These are phyloP conservation scores for Polymixis lichenea DNA, from an alignment of 2,888 invertebrate species.

Conservation along the genomic window DNA sequence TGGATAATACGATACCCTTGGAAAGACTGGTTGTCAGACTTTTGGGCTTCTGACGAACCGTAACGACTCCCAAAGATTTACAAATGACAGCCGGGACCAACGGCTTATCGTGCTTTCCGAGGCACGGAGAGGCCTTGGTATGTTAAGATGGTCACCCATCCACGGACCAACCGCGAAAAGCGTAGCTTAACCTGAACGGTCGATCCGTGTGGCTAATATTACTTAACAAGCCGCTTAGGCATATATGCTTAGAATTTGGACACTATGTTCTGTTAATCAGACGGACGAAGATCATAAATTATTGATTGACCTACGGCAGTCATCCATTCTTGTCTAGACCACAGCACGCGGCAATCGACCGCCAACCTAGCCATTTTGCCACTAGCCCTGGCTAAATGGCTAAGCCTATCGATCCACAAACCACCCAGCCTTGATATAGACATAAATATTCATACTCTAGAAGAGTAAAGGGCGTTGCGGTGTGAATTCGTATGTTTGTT, in stretches of 20 bases:
- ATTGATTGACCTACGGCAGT: not conserved
- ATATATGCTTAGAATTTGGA: not conserved
- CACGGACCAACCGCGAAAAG: too few relatives aligned
- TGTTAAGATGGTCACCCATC: too few relatives aligned
- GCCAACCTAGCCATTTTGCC: conserved; percentile 1
- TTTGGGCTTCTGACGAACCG: too few relatives aligned
- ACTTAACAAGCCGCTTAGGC: too few relatives aligned
- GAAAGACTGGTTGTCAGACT: too few relatives aligned
- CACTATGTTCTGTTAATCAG: not conserved
- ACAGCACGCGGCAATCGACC: not conserved
- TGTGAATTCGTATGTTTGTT: conserved; percentile 68
- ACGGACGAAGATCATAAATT: not conserved
- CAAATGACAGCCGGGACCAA: too few relatives aligned
- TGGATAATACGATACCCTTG: too few relatives aligned
- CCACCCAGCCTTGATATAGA: conserved; percentile 21
- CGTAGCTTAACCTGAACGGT: too few relatives aligned
- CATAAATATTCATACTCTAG: conserved; percentile 52
- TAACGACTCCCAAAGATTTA: too few relatives aligned
- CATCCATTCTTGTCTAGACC: conserved; percentile 2
- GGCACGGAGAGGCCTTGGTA: too few relatives aligned
- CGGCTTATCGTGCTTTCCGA: too few relatives aligned
- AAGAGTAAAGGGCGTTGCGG: conserved; percentile 40
- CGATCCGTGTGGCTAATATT: too few relatives aligned
- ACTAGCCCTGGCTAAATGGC: conserved; percentile 17
- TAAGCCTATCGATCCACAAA: conserved; percentile 37